These are phyloP conservation scores for Dendropsophus ebraccatus DNA, from an alignment of 2,113 vertebrate species.

Conservation along the genomic window DNA sequence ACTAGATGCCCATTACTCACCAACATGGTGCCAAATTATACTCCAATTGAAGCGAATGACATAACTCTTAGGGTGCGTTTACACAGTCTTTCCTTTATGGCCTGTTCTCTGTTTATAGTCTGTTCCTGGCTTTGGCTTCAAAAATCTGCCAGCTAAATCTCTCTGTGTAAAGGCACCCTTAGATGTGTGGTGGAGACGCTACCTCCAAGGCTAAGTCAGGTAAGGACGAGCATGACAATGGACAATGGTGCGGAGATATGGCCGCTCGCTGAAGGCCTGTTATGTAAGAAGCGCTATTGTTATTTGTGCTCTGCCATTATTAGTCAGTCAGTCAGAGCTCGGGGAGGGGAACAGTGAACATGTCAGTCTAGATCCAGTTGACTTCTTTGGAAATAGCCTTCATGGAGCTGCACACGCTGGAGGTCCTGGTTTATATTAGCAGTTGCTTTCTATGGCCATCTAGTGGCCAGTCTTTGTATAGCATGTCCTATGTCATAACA, in stretches of 20 bases:
- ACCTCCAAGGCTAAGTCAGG: neutral
- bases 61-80: no score
- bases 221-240: constrained; percentile 37
- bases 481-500: neutral
- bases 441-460: constrained; percentile 24
- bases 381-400: constrained; percentile 23
- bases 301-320: neutral
- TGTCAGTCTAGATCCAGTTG: constrained; percentile 29
- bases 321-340: constrained; percentile 31
- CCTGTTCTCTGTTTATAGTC: no score
- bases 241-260: constrained; percentile 40
- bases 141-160: no score
- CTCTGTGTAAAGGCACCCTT: no score
- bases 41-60: no score
- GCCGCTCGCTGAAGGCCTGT: constrained; percentile 1
- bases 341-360: neutral
- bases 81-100: no score
- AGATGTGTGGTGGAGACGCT: neutral
- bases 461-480: neutral
- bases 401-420: neutral
- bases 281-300: neutral
- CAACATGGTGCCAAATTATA: no score
- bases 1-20: no score
- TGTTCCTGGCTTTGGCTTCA: no score
- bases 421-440: neutral